Evolutionary conservation across 2,888 invertebrate species (phyloP), one percentile per base, ranked within the genome.

Genomic region (Eubasilissa splendida): DNA sequence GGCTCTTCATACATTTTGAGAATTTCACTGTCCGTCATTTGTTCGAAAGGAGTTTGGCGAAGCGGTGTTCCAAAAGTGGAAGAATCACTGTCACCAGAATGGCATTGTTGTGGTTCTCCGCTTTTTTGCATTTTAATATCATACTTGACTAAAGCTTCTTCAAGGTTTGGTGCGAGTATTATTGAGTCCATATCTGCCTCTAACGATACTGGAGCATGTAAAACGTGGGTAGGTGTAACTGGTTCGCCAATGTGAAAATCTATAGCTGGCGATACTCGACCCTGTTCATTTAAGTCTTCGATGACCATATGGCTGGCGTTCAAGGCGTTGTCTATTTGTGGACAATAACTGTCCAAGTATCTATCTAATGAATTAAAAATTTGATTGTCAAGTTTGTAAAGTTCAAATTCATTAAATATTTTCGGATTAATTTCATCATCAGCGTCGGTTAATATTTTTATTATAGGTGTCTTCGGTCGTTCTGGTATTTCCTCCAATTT

Each of bases 171-270:
- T 8, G 85, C 87, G 33, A 87, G 83, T n/a, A 87, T 85, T 66
- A 88, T 85, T 22, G 88, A 87, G 83, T 87, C 87, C 83, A 87
- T 86, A 78, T 86, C 85, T 73, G 88, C 87, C 82, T 88, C 88
- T 66, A 88, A n/a, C 7, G 75, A 88, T 58, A 89, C 86, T 42
- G 88, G 84, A 7, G 87, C 85, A 85, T 87, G 88, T 74, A 89
- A 84, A 56, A 88, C 85, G 7, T 89, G 89, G 33, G 90, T 89
- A 14, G 90, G 86, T 58, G 90, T 90, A 56, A 91, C 91, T n/a
- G 91, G 90, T 65, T 90, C 91, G 60, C 91, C 91, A 81, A 91
- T 91, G 54, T 89, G 90, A 84, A 91, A 91, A 84, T 90, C 89
- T n/a, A 84, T 84, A 0, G 80, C 75, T 31, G 82, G 82, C 22